Percentiles rank a stretch among this genome's conserved stretches.
Evolutionary conservation across 1,140 invertebrate genomes (phyloP).

Genomic region (Lamellibrachia luymesi): DNA sequence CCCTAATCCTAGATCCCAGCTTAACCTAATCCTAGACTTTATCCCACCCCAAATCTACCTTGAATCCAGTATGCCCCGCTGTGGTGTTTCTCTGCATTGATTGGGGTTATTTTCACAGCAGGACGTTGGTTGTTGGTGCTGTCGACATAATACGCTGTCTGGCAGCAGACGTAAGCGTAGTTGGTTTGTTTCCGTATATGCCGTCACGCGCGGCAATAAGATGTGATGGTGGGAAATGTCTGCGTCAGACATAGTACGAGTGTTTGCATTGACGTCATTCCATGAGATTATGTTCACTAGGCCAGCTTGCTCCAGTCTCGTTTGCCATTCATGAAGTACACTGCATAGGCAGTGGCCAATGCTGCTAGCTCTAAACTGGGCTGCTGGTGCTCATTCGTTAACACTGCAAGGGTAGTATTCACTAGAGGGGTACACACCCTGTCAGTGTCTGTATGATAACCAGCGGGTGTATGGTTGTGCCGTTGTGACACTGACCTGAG

Average conservation of each 20-base stretch:
- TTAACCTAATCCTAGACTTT: neutral
- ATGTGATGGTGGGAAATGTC: neutral
- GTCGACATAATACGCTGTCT: neutral
- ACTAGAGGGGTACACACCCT: neutral
- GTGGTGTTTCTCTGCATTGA: neutral
- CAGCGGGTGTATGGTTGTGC: neutral
- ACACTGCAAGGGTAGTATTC: neutral
- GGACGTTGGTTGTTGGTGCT: neutral
- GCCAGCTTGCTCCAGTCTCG: neutral
- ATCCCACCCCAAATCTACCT: neutral
- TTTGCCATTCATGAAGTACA: neutral
- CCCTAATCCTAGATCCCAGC: neutral
- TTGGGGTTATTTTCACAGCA: neutral
- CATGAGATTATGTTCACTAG: neutral
- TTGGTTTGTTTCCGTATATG: neutral
- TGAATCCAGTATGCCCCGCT: neutral
- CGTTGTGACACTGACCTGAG: neutral
- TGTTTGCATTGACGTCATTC: neutral
- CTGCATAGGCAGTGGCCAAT: neutral
- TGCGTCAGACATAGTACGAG: constrained; percentile 3
- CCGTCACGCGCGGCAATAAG: neutral
- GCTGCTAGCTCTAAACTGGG: neutral
- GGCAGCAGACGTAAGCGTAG: neutral
- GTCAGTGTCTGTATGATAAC: neutral
- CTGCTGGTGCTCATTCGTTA: neutral